A percentile compares a stretch with the other conserved stretches of the same genome.
Evolutionary conservation across 2,888 invertebrate genomes (phyloP).

Genomic region (Ellobium chinense): DNA sequence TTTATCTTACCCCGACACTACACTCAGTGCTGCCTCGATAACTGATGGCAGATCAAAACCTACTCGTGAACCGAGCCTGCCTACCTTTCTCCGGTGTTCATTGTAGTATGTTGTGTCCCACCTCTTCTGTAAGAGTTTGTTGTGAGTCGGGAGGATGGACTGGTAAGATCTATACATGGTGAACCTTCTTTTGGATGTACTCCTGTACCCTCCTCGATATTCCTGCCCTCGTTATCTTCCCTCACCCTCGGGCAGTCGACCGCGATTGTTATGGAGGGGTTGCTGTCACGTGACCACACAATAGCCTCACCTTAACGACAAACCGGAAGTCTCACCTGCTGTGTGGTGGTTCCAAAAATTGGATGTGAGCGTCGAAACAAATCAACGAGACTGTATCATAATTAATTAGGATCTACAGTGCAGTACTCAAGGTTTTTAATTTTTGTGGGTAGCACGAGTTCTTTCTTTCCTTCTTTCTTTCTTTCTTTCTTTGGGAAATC

Average conservation of each 20-base stretch:
- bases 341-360: not conserved
- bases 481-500: no score
- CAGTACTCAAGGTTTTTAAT: no score
- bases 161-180: slow-evolving; percentile 77
- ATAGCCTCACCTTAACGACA: not conserved
- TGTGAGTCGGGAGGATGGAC: slow-evolving; percentile 75
- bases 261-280: not conserved
- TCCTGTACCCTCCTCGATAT: not conserved
- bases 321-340: not conserved
- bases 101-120: slow-evolving; percentile 78
- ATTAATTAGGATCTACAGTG: no score
- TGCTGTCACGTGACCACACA: not conserved
- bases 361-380: no score
- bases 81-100: slow-evolving; percentile 76
- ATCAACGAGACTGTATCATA: no score
- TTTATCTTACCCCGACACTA: no score
- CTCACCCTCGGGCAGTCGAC: no score
- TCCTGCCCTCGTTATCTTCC: not conserved
- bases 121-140: slow-evolving; percentile 76
- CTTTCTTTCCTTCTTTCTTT: no score
- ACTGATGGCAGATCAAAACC: no score
- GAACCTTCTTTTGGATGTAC: not conserved
- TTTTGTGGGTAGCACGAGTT: no score
- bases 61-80: no score
- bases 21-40: no score